Percentiles rank a stretch among this genome's conserved stretches.
These are phyloP conservation scores for Disparrhopalites patrizii DNA, from an alignment of 2,888 invertebrate genomes.

Conservation along the genomic window DNA sequence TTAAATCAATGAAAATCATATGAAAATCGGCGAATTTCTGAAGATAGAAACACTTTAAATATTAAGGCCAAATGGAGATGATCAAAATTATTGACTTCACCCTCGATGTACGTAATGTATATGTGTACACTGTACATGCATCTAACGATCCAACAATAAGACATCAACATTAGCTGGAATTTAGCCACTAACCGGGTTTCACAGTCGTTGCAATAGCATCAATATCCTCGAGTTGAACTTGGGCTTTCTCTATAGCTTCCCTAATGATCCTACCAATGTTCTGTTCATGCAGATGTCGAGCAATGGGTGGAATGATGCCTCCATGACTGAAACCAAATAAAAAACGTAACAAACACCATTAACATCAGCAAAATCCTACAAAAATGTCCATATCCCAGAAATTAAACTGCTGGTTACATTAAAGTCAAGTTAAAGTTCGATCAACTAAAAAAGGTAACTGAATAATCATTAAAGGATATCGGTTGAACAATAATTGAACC, in stretches of 20 bases:
- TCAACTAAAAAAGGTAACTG: not conserved
- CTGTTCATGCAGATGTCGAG: constrained; percentile 71
- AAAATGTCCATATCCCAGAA: no score
- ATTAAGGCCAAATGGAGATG: no score
- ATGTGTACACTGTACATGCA: no score
- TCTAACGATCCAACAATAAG: not conserved
- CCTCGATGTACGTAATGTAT: no score
- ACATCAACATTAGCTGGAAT: no score
- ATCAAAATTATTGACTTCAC: constrained; percentile 21
- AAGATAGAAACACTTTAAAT: no score
- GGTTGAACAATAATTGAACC: constrained; percentile 35
- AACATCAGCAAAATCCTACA: no score
- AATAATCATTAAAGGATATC: not conserved
- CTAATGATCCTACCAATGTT: constrained; percentile 72
- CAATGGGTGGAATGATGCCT: constrained; percentile 85
- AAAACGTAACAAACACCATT: not conserved
- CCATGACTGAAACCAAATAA: constrained; percentile 60
- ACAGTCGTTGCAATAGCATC: constrained; percentile 89
- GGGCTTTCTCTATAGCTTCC: constrained; percentile 62
- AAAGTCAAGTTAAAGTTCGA: not conserved
- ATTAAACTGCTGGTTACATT: no score
- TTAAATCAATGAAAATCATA: no score
- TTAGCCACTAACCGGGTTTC: constrained; percentile 69
- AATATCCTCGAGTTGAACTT: constrained; percentile 61
- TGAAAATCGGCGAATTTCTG: no score